phyloP scores from a whole-genome alignment of 2,797 vertebrate genomes.

The Bryconaethiops microstoma region DNA sequence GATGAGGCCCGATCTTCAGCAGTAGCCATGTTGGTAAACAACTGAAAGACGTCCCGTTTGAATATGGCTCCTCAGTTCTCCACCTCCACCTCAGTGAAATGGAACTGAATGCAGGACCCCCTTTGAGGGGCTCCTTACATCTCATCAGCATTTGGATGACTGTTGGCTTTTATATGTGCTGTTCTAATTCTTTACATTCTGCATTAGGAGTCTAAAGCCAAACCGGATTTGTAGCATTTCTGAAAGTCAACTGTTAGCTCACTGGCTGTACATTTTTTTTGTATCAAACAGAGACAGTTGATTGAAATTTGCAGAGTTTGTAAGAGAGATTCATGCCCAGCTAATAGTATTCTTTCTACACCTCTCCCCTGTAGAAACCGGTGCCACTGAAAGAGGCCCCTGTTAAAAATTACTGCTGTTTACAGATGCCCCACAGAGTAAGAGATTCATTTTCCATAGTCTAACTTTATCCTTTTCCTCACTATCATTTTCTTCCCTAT shows the following conservation, averaged over 20 bases:
- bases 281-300: conserved; percentile 31
- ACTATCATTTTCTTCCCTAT: conserved; percentile 65
- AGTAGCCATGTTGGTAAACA: conserved; percentile 57
- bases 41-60: conserved; percentile 62
- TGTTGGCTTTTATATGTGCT: conserved; percentile 57
- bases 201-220: conserved; percentile 33
- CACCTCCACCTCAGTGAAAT: conserved; percentile 47
- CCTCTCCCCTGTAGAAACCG: conserved; percentile 79
- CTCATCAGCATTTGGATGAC: conserved; percentile 49
- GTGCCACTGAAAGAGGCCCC: conserved; percentile 80
- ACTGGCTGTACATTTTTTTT: conserved; percentile 30
- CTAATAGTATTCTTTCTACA: conserved; percentile 81
- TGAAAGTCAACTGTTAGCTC: conserved; percentile 11
- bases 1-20: conserved; percentile 57
- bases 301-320: conserved; percentile 51
- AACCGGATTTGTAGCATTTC: conserved; percentile 29
- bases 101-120: conserved; percentile 29
- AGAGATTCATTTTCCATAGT: conserved; percentile 75
- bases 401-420: conserved; percentile 83
- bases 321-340: conserved; percentile 46
- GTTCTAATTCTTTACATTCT: conserved; percentile 48
- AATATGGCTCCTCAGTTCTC: conserved; percentile 59
- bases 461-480: conserved; percentile 73
- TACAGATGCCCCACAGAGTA: conserved; percentile 82
- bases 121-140: conserved; percentile 39